Percentiles rank a stretch among this genome's conserved stretches.
phyloP scores from a whole-genome alignment of 2,113 vertebrate species.

The Pseudolaguvia tuberculata region DNA sequence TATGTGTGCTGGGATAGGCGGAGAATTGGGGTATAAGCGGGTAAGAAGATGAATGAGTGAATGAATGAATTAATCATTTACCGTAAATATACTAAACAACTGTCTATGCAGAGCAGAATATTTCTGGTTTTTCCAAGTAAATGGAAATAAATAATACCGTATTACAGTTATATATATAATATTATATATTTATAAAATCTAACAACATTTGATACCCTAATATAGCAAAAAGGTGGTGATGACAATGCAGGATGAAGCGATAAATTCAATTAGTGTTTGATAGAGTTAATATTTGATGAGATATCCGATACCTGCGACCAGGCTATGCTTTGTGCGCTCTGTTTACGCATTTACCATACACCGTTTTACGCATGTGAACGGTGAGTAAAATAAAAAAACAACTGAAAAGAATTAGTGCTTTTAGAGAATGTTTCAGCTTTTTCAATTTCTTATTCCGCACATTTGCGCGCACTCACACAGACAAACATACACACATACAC shows the following conservation, averaged over 20 bases:
- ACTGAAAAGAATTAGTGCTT: not conserved
- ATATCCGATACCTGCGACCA: not conserved
- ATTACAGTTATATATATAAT: not conserved
- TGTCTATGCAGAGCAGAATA: not conserved
- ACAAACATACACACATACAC: not conserved
- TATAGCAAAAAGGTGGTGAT: not conserved
- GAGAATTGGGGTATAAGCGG: too few species aligned
- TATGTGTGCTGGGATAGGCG: too few species aligned
- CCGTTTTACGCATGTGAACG: not conserved
- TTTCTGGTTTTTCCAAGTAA: not conserved
- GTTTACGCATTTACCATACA: not conserved
- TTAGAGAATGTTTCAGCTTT: slow-evolving; percentile 26
- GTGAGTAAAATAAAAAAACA: not conserved
- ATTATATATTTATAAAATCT: not conserved
- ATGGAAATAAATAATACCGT: too few species aligned
- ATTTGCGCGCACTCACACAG: not conserved
- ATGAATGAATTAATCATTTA: not conserved
- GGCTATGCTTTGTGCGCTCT: not conserved
- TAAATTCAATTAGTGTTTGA: not conserved
- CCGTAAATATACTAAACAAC: not conserved
- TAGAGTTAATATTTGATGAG: not conserved
- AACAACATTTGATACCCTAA: not conserved
- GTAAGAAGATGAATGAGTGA: too few species aligned
- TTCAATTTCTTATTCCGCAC: slow-evolving; percentile 31
- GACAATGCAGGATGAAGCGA: too few species aligned